phyloP scores from a whole-genome alignment of 2,888 invertebrate species.

The Andrena fulva region DNA sequence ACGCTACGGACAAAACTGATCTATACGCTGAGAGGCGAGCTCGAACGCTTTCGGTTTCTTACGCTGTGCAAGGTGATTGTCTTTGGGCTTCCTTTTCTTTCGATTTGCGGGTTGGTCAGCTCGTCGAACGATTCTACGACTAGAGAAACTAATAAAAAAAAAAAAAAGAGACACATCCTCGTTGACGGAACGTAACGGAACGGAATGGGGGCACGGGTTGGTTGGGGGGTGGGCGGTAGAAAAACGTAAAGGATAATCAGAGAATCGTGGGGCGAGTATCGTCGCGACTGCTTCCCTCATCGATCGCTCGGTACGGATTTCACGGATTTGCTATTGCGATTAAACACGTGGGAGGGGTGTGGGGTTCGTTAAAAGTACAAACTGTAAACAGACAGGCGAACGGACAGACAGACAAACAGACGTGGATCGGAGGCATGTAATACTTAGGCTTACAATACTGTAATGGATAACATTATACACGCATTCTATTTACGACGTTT shows the following conservation, averaged over 20 bases:
- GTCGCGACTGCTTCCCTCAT: conserved; percentile 45
- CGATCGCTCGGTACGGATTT: conserved; percentile 56
- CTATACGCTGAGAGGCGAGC: conserved; percentile 32
- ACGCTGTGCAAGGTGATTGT: conserved; percentile 66
- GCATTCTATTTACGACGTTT: conserved; percentile 68
- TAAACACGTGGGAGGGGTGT: conserved; percentile 52
- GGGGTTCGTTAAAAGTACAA: conserved; percentile 61
- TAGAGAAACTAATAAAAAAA: conserved; percentile 45
- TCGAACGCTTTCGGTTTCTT: conserved; percentile 22
- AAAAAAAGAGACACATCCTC: conserved; percentile 15
- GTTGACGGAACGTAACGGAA: conserved; percentile 22
- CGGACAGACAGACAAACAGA: conserved; percentile 75
- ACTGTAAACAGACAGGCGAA: conserved; percentile 71
- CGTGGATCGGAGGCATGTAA: conserved; percentile 75
- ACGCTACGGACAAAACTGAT: conserved; percentile 36
- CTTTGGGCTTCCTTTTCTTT: conserved; percentile 50
- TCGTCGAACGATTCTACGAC: conserved; percentile 49
- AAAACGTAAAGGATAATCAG: conserved; percentile 7
- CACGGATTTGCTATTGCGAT: conserved; percentile 62
- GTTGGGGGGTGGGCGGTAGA: background rate
- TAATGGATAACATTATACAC: conserved; percentile 78
- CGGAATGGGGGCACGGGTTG: background rate
- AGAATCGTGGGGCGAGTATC: conserved; percentile 47
- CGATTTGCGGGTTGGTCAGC: conserved; percentile 60
- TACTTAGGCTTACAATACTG: conserved; percentile 82